Percentiles rank a stretch among this genome's conserved stretches.
These are phyloP conservation scores for Troides helena DNA, from an alignment of 2,888 invertebrate genomes.

Conservation along the genomic window DNA sequence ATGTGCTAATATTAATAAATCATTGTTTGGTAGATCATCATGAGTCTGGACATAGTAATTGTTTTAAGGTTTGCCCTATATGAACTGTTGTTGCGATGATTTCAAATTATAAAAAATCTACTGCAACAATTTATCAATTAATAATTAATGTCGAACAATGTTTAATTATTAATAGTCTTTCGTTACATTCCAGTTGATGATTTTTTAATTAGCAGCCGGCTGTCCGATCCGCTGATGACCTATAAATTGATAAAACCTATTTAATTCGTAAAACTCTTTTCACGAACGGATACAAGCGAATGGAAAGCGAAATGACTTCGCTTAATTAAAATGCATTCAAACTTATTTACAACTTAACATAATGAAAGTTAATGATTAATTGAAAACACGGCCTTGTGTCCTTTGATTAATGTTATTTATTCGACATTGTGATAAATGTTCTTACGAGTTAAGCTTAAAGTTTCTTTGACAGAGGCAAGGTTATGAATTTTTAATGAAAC, in stretches of 20 bases:
- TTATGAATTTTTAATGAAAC: neutral
- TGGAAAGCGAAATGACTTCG: constrained; percentile 23
- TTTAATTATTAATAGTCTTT: neutral
- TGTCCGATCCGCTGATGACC: constrained; percentile 11
- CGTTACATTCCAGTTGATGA: neutral
- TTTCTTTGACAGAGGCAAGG: neutral
- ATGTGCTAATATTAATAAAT: no score
- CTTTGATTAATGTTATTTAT: constrained; percentile 2
- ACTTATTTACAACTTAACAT: constrained; percentile 10
- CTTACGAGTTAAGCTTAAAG: neutral
- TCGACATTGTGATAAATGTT: neutral
- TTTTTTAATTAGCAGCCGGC: constrained; percentile 12
- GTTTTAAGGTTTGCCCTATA: no score
- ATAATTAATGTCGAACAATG: neutral
- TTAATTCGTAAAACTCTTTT: constrained; percentile 19
- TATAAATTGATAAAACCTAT: constrained; percentile 19
- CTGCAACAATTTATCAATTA: neutral
- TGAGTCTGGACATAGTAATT: no score
- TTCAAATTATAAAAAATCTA: neutral
- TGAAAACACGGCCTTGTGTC: constrained; percentile 1
- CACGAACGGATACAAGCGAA: constrained; percentile 9
- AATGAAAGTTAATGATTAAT: constrained; percentile 11
- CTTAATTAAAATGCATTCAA: constrained; percentile 24
- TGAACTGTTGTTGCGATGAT: no score
- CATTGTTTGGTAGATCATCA: no score